Conservation (phyloP, 2,797 vertebrate genomes). For the Dermochelys coriacea region DNA sequence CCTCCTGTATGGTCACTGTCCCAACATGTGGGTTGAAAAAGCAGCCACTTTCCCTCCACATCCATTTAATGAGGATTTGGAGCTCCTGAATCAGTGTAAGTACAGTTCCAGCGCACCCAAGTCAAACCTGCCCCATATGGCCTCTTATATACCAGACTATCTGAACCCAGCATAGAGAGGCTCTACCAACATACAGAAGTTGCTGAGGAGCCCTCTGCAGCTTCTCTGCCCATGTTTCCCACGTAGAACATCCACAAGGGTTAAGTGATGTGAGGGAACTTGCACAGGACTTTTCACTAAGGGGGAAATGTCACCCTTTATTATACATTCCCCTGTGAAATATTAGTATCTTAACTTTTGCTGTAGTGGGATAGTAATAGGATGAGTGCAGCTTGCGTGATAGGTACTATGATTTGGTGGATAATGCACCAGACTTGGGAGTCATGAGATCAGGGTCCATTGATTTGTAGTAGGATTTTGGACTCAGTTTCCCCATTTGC, state of each 20-base stretch:
- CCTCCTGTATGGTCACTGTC: neutral
- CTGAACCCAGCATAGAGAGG: neutral
- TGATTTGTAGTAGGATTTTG: conserved; percentile 1
- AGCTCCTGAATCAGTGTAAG: neutral
- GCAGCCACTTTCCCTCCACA: neutral
- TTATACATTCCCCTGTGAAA: neutral
- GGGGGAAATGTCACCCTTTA: neutral
- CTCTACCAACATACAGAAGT: neutral
- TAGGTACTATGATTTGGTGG: neutral
- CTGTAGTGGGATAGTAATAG: neutral
- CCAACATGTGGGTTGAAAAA: neutral
- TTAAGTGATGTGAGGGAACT: accelerated
- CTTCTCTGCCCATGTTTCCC: neutral
- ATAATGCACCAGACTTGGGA: neutral
- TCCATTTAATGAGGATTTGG: neutral
- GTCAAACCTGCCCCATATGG: neutral
- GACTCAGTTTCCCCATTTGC: neutral
- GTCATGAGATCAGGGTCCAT: neutral
- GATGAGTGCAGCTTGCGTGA: neutral
- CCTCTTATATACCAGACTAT: neutral
- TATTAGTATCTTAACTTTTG: neutral
- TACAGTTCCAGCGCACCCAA: neutral
- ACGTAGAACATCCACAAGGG: neutral
- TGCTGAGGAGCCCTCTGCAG: neutral
- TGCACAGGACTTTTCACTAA: neutral